phyloP scores from a whole-genome alignment of 2,113 vertebrate genomes.

The Vidua macroura region DNA sequence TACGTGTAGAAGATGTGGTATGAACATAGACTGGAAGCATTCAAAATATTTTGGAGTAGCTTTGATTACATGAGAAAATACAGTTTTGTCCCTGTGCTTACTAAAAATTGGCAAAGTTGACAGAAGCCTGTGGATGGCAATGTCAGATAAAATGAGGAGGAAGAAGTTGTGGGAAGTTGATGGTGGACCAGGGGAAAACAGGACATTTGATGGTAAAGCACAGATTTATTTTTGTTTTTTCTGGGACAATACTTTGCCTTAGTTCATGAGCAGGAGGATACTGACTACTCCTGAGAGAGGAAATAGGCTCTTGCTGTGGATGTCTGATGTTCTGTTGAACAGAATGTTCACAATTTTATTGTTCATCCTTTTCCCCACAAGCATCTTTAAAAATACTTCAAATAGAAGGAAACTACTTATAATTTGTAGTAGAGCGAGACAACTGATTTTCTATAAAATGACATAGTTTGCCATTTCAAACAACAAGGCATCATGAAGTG shows the following conservation, averaged over 20 bases:
- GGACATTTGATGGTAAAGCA: neutral
- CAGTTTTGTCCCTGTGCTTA: neutral
- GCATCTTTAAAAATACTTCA: neutral
- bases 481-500: accelerated
- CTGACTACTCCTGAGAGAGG: neutral
- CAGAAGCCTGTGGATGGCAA: accelerated
- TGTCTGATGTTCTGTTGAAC: neutral
- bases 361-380: neutral
- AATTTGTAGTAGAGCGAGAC: neutral
- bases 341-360: neutral
- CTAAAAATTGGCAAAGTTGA: neutral
- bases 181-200: neutral
- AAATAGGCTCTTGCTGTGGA: neutral
- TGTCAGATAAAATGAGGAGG: neutral
- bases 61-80: neutral
- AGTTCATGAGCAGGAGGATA: neutral
- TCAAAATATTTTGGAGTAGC: neutral
- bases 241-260: neutral
- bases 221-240: neutral
- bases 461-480: neutral
- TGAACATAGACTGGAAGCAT: neutral
- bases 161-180: neutral
- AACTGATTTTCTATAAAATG: neutral
- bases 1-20: neutral
- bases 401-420: neutral